phyloP scores from a whole-genome alignment of 2,113 vertebrate species.

The Oxygymnocypris stewartii region DNA sequence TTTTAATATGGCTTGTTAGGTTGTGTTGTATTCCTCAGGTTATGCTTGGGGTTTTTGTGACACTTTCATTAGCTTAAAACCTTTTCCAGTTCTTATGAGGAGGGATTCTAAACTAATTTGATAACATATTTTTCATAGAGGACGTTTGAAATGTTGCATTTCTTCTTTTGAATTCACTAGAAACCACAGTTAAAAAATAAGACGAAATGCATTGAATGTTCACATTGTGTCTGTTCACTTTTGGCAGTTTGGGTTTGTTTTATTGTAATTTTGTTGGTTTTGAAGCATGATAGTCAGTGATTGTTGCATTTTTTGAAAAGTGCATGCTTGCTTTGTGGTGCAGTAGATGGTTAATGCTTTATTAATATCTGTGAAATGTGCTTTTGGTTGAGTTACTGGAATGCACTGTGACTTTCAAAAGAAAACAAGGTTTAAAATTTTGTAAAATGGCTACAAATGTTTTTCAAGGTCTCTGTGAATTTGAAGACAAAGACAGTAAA shows the following conservation, averaged over 20 bases:
- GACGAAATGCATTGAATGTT: background rate
- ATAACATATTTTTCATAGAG: background rate
- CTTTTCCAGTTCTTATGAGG: background rate
- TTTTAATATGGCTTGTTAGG: background rate
- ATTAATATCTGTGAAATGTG: background rate
- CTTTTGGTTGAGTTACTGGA: background rate
- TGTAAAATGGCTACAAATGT: background rate
- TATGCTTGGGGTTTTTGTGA: background rate
- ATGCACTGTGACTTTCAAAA: background rate
- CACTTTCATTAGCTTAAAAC: background rate
- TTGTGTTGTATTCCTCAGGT: background rate
- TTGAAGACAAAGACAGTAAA: background rate
- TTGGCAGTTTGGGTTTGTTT: background rate
- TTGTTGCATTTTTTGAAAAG: background rate
- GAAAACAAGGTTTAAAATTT: background rate
- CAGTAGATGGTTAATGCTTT: background rate
- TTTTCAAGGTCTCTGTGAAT: background rate
- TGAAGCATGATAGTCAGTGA: background rate
- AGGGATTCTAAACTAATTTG: background rate
- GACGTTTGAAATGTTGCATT: background rate
- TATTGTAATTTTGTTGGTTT: background rate
- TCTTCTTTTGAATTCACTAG: background rate
- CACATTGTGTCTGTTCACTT: background rate
- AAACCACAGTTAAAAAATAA: background rate
- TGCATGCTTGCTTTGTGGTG: background rate